phyloP scores from a whole-genome alignment of 2,113 vertebrate species.

The Zosterops borbonicus region DNA sequence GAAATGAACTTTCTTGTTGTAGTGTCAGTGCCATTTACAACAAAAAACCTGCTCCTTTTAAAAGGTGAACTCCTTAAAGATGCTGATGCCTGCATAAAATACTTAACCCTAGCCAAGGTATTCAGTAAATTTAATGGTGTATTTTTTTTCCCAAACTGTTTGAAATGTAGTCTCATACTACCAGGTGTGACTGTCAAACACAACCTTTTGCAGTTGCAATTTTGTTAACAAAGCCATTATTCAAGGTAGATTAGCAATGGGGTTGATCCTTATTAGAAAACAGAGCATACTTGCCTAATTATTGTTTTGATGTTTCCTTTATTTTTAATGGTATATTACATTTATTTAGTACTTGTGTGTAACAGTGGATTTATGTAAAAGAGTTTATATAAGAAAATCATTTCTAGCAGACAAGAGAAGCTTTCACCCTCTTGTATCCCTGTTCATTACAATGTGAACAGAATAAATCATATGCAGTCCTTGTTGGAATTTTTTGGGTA shows the following conservation, averaged over 20 bases:
- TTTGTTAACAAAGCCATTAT: constrained; percentile 35
- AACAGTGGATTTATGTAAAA: not conserved
- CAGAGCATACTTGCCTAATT: not conserved
- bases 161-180: constrained; percentile 10
- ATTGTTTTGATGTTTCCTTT: not conserved
- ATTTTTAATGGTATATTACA: not conserved
- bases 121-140: constrained; percentile 6
- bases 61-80: constrained; percentile 78
- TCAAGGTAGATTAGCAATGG: constrained; percentile 32
- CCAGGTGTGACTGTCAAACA: not conserved
- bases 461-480: not conserved
- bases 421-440: not conserved
- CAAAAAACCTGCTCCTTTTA: constrained; percentile 80
- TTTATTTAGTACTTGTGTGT: not conserved
- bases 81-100: constrained; percentile 77
- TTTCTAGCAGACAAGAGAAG: not conserved
- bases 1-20: constrained; percentile 89
- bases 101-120: constrained; percentile 70
- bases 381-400: not conserved
- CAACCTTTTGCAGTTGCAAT: constrained; percentile 1
- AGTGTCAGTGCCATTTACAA: constrained; percentile 85
- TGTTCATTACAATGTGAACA: not conserved
- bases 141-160: not conserved
- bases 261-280: constrained; percentile 21
- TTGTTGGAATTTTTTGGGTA: not conserved